Conservation (phyloP, 2,113 vertebrate species). For the Micromys minutus region DNA sequence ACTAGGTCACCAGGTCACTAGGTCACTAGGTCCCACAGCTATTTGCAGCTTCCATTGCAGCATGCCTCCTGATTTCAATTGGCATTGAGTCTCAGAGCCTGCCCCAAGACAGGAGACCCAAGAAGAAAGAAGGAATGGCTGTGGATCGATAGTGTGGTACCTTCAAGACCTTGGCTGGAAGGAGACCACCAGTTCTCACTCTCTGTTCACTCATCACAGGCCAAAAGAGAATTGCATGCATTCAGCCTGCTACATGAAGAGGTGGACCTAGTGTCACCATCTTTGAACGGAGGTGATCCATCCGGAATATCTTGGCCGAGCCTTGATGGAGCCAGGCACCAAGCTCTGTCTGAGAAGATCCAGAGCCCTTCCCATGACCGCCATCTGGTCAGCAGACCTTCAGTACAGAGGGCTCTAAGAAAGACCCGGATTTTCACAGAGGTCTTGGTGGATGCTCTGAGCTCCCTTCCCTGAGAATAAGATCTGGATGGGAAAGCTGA, state of each 20-base stretch:
- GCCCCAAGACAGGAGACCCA: not conserved
- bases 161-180: not conserved
- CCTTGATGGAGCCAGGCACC: not conserved
- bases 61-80: accelerated
- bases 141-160: accelerated
- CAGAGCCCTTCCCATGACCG: not conserved
- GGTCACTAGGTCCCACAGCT: accelerated
- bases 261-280: not conserved
- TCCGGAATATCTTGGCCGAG: not conserved
- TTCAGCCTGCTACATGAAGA: not conserved
- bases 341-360: not conserved
- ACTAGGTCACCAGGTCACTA: accelerated
- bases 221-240: not conserved
- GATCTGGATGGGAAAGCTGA: not conserved
- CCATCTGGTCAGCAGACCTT: not conserved
- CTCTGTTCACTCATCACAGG: not conserved
- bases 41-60: accelerated
- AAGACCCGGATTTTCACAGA: not conserved
- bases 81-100: not conserved
- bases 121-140: not conserved
- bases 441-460: not conserved
- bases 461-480: not conserved
- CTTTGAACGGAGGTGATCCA: not conserved
- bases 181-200: no score
- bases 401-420: not conserved